These are phyloP conservation scores for Nothobranchius furzeri DNA, from an alignment of 2,113 vertebrate species.

Conservation along the genomic window DNA sequence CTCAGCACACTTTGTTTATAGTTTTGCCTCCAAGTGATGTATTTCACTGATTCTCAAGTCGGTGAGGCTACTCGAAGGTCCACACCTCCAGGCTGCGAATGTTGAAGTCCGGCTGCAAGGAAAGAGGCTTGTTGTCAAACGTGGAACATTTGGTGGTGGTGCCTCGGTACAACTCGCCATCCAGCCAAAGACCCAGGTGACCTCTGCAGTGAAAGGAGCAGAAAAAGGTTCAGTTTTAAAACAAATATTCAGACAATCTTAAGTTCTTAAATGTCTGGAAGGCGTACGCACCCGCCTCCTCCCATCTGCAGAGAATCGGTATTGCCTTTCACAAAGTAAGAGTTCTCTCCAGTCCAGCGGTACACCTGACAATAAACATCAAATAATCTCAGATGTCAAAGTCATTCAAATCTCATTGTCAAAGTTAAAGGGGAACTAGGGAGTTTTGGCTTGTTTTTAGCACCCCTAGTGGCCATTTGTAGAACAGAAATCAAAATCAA, in stretches of 20 bases:
- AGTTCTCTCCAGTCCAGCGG: constrained; percentile 97
- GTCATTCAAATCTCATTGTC: too few relatives aligned
- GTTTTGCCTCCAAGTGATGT: constrained; percentile 36
- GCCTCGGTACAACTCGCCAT: constrained; percentile 92
- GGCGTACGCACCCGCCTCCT: constrained; percentile 88
- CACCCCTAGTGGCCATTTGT: too few relatives aligned
- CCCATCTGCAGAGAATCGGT: constrained; percentile 93
- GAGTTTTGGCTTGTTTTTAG: too few relatives aligned
- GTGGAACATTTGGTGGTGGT: constrained; percentile 92
- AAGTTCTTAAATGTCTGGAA: background rate
- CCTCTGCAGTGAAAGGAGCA: constrained; percentile 75
- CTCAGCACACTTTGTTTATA: constrained; percentile 22
- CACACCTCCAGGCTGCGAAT: constrained; percentile 96
- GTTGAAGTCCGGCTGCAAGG: constrained; percentile 93
- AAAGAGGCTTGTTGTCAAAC: constrained; percentile 94
- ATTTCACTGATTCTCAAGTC: constrained; percentile 36
- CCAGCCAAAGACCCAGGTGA: constrained; percentile 94
- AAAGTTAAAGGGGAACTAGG: too few relatives aligned
- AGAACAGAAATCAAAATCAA: too few relatives aligned
- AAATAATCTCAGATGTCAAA: background rate
- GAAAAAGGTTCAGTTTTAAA: background rate
- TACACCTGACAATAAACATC: constrained; percentile 82
- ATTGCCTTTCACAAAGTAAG: constrained; percentile 97
- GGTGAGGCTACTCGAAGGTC: constrained; percentile 87
- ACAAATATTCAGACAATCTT: background rate